A percentile compares a stretch with the other conserved stretches of the same genome.
Conservation (phyloP, 2,797 vertebrate species). For the Dermochelys coriacea region DNA sequence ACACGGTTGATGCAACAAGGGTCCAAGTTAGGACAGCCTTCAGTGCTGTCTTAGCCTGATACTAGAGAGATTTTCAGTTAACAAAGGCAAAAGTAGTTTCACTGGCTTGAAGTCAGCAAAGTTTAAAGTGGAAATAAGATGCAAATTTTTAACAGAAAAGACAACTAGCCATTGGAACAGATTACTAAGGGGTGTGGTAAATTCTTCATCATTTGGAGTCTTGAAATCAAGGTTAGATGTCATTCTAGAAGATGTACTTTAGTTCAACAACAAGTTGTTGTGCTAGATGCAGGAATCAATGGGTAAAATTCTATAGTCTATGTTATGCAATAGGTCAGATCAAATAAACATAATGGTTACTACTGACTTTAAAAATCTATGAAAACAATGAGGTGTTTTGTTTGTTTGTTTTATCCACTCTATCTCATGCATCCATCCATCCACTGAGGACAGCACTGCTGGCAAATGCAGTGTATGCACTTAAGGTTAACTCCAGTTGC, state of each 20-base stretch:
- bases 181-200: not conserved
- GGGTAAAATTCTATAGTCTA: not conserved
- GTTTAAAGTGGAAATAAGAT: not conserved
- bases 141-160: no score
- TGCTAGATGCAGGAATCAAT: not conserved
- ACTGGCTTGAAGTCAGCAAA: not conserved
- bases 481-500: not conserved
- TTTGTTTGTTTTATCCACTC: not conserved
- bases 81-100: not conserved
- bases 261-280: not conserved
- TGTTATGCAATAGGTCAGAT: not conserved
- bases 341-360: not conserved
- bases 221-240: not conserved
- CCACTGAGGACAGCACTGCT: not conserved
- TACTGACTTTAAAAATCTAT: not conserved
- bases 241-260: not conserved
- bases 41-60: not conserved
- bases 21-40: no score
- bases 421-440: not conserved
- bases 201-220: not conserved
- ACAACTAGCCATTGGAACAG: not conserved
- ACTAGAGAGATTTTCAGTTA: accelerated
- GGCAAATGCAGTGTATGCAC: not conserved
- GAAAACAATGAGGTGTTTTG: not conserved
- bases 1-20: no score